These are phyloP conservation scores for Poecile atricapillus DNA, from an alignment of 2,113 vertebrate genomes.

Conservation along the genomic window DNA sequence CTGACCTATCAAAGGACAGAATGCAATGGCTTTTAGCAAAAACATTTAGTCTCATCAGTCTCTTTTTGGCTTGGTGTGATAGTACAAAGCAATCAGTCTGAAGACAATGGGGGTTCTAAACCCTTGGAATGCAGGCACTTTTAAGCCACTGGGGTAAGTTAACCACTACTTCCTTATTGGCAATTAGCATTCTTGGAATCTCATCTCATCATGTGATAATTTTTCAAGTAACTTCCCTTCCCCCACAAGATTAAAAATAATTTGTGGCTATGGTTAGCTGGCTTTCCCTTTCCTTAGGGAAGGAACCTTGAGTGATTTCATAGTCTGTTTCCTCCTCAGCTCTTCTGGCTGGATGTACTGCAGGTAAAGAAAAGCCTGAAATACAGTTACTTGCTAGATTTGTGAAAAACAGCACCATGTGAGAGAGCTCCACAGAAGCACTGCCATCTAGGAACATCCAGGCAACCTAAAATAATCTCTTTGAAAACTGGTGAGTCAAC, in stretches of 20 bases:
- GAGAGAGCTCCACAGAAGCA: background rate
- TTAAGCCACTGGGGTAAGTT: background rate
- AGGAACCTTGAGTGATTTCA: background rate
- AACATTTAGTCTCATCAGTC: background rate
- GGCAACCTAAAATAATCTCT: background rate
- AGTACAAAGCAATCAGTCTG: background rate
- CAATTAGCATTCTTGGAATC: background rate
- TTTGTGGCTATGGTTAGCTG: background rate
- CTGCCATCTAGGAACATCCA: background rate
- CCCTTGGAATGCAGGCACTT: background rate
- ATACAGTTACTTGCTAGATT: background rate
- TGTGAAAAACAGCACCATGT: background rate
- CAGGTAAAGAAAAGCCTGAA: background rate
- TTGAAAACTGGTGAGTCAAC: background rate
- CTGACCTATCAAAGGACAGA: constrained; percentile 79
- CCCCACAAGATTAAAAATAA: background rate
- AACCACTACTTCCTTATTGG: background rate
- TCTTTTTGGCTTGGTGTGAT: background rate
- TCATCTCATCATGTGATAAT: background rate
- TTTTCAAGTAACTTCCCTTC: background rate
- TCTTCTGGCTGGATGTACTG: background rate
- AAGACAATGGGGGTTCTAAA: background rate
- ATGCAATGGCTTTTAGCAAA: background rate
- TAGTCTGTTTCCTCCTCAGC: background rate
- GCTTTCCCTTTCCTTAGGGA: background rate